Percentiles rank a stretch among this genome's conserved stretches.
These are phyloP conservation scores for Raja brachyura DNA, from an alignment of 2,113 vertebrate genomes.

Conservation along the genomic window DNA sequence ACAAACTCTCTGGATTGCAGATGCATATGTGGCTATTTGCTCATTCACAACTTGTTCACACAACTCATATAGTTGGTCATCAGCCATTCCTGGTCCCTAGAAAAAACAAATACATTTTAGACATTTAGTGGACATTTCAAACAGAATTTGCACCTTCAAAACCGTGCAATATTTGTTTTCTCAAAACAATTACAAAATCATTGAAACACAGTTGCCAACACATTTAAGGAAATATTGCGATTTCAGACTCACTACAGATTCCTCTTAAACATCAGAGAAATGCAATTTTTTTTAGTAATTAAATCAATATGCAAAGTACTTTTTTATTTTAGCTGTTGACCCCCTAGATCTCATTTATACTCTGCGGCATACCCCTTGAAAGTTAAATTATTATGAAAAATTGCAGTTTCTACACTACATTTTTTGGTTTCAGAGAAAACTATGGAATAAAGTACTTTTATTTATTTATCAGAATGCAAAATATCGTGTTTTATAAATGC, in stretches of 20 bases:
- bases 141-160: background rate
- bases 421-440: background rate
- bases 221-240: background rate
- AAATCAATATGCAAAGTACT: background rate
- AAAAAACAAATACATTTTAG: background rate
- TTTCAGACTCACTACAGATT: background rate
- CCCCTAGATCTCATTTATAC: background rate
- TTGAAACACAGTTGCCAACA: background rate
- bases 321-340: background rate
- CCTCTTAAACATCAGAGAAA: background rate
- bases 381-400: background rate
- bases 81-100: slow-evolving; percentile 62
- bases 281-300: background rate
- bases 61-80: slow-evolving; percentile 63
- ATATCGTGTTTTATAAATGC: background rate
- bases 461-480: background rate
- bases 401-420: background rate
- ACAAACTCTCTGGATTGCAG: slow-evolving; percentile 57
- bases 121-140: background rate
- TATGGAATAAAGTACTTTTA: background rate
- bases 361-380: background rate
- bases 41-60: slow-evolving; percentile 57
- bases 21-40: slow-evolving; percentile 59
- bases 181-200: background rate
- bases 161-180: background rate